These are phyloP conservation scores for Cheilosia urbana DNA, from an alignment of 2,888 invertebrate species.

Conservation along the genomic window DNA sequence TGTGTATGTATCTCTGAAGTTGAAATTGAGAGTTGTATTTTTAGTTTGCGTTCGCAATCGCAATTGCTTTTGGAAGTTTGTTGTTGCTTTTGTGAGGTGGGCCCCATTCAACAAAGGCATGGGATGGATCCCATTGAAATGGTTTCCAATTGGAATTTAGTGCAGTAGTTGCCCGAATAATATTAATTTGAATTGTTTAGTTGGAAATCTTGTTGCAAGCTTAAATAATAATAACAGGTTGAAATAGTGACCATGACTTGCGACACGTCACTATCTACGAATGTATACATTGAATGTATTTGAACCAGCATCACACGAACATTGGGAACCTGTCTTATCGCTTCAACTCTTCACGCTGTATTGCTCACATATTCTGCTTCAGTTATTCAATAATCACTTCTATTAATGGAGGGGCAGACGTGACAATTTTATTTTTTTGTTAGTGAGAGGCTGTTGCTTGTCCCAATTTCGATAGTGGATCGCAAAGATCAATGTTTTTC, in stretches of 20 bases:
- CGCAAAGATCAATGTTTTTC: too few relatives aligned
- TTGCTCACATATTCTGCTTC: constrained; percentile 14
- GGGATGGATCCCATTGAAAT: too few relatives aligned
- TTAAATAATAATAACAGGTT: neutral
- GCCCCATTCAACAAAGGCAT: neutral
- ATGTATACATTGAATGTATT: constrained; percentile 3
- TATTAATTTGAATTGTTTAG: too few relatives aligned
- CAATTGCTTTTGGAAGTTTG: neutral
- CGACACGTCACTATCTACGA: constrained; percentile 49
- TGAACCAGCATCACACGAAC: neutral
- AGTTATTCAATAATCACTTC: neutral
- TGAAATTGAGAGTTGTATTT: constrained; percentile 13
- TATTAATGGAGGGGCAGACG: neutral
- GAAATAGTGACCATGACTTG: constrained; percentile 29
- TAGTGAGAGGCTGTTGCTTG: neutral
- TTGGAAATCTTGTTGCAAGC: too few relatives aligned
- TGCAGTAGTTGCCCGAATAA: too few relatives aligned
- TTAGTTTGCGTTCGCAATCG: neutral
- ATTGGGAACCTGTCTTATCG: constrained; percentile 36
- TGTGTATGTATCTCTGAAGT: neutral
- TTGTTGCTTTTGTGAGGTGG: neutral
- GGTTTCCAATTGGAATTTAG: too few relatives aligned
- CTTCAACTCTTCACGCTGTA: constrained; percentile 11
- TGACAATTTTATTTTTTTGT: neutral
- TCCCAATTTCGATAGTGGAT: neutral